Percentiles rank a stretch among this genome's conserved stretches.
Conservation (phyloP, 2,113 vertebrate genomes). For the Xiphophorus maculatus region DNA sequence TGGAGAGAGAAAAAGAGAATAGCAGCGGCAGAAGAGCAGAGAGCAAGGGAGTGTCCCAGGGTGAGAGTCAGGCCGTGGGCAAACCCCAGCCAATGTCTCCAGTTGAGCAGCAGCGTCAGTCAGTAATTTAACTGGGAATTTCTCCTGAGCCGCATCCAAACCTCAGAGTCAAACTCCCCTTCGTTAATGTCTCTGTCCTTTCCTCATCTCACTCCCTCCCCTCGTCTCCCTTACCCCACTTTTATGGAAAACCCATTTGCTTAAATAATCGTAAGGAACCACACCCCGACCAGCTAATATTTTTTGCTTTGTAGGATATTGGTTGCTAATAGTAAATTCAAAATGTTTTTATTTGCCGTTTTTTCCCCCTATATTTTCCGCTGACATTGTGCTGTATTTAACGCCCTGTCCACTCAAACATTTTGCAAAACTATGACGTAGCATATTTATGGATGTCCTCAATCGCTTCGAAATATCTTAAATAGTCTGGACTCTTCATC, state of each 20-base stretch:
- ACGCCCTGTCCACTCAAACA: not conserved
- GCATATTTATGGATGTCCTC: not conserved
- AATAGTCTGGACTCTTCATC: too few relatives aligned
- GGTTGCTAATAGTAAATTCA: constrained; percentile 32
- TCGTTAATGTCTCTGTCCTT: constrained; percentile 70
- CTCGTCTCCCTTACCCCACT: constrained; percentile 45
- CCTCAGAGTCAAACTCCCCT: constrained; percentile 74
- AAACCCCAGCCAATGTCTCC: constrained; percentile 69
- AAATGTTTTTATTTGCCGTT: constrained; percentile 8
- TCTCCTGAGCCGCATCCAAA: constrained; percentile 72
- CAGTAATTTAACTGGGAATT: constrained; percentile 76
- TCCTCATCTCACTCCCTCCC: constrained; percentile 47
- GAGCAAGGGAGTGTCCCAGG: constrained; percentile 62
- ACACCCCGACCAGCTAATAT: constrained; percentile 61
- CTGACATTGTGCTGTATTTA: not conserved
- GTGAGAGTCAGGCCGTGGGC: constrained; percentile 59
- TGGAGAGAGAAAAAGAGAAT: constrained; percentile 11
- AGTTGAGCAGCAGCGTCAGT: constrained; percentile 68
- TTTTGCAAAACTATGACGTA: not conserved
- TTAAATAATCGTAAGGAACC: constrained; percentile 58
- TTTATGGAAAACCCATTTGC: constrained; percentile 62
- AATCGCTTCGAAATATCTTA: not conserved
- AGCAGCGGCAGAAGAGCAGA: constrained; percentile 22
- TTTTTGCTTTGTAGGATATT: constrained; percentile 38
- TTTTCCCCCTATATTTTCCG: not conserved